These are phyloP conservation scores for Drosophila insularis DNA, from an alignment of 1,140 invertebrate species.

Conservation along the genomic window DNA sequence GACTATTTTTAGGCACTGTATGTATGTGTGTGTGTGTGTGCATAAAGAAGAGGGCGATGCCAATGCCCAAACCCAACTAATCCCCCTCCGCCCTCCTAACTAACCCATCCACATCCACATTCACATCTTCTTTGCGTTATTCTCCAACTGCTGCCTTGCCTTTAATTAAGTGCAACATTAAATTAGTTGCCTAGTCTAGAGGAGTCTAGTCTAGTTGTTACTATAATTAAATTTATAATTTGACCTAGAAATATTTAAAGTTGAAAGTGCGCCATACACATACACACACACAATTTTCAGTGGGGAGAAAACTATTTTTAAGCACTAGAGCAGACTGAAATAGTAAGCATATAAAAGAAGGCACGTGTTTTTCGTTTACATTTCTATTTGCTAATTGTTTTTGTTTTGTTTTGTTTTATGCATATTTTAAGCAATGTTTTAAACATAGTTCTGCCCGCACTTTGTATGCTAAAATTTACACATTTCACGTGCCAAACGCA, in stretches of 20 bases:
- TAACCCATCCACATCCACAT: slow-evolving; percentile 1
- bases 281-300: not conserved
- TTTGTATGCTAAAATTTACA: slow-evolving; percentile 58
- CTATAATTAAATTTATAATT: slow-evolving; percentile 73
- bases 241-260: slow-evolving; percentile 77
- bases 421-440: not conserved
- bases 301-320: slow-evolving; percentile 27
- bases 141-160: slow-evolving; percentile 27
- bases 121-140: slow-evolving; percentile 25
- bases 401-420: not conserved
- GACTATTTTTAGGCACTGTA: slow-evolving; percentile 67
- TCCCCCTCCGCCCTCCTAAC: slow-evolving; percentile 33
- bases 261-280: slow-evolving; percentile 43
- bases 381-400: not conserved
- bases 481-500: slow-evolving; percentile 73
- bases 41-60: slow-evolving; percentile 15
- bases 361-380: too few species aligned
- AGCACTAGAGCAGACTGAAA: slow-evolving; percentile 2
- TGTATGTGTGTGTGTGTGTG: too few species aligned
- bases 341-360: not conserved
- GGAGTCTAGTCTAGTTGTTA: slow-evolving; percentile 35
- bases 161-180: slow-evolving; percentile 81
- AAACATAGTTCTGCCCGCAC: slow-evolving; percentile 28
- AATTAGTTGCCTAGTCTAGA: slow-evolving; percentile 61
- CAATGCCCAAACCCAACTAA: slow-evolving; percentile 16